These are phyloP conservation scores for Bradysia coprophila DNA, from an alignment of 1,140 invertebrate species.

Conservation along the genomic window DNA sequence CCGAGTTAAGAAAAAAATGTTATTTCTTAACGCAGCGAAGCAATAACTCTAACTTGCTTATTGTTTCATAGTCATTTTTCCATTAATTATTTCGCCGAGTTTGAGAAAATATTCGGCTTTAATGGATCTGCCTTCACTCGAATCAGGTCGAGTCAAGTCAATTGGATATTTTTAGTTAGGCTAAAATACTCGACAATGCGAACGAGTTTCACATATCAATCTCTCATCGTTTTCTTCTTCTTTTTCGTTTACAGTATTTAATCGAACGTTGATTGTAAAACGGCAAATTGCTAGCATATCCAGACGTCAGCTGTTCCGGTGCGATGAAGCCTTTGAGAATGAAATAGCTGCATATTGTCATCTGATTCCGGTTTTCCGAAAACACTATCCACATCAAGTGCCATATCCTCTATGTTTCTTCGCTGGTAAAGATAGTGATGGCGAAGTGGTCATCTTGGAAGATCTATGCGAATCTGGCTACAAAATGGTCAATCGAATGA, in stretches of 20 bases:
- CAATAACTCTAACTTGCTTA: too few relatives aligned
- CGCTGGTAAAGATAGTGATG: slow-evolving; percentile 12
- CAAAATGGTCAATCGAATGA: slow-evolving; percentile 15
- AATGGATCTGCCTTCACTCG: too few relatives aligned
- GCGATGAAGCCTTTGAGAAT: slow-evolving; percentile 18
- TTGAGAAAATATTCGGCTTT: too few relatives aligned
- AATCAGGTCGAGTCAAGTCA: background rate
- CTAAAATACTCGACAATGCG: background rate
- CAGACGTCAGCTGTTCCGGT: slow-evolving; percentile 18
- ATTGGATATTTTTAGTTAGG: background rate
- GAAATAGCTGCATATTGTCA: slow-evolving; percentile 19
- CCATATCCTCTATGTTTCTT: slow-evolving; percentile 13
- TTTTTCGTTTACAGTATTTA: background rate
- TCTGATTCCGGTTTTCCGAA: slow-evolving; percentile 14
- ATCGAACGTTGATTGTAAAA: slow-evolving; percentile 14
- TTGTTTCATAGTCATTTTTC: too few relatives aligned
- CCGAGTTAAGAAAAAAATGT: too few relatives aligned
- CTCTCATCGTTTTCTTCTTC: background rate
- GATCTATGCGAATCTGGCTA: slow-evolving; percentile 15
- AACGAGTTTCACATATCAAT: background rate
- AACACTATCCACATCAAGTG: slow-evolving; percentile 7
- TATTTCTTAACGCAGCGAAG: too few relatives aligned
- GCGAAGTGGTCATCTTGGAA: slow-evolving; percentile 16
- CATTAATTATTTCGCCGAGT: too few relatives aligned
- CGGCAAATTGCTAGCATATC: slow-evolving; percentile 19